A percentile compares a stretch with the other conserved stretches of the same genome.
These are phyloP conservation scores for Tetramorium alpestre DNA, from an alignment of 1,140 invertebrate species.

Conservation along the genomic window DNA sequence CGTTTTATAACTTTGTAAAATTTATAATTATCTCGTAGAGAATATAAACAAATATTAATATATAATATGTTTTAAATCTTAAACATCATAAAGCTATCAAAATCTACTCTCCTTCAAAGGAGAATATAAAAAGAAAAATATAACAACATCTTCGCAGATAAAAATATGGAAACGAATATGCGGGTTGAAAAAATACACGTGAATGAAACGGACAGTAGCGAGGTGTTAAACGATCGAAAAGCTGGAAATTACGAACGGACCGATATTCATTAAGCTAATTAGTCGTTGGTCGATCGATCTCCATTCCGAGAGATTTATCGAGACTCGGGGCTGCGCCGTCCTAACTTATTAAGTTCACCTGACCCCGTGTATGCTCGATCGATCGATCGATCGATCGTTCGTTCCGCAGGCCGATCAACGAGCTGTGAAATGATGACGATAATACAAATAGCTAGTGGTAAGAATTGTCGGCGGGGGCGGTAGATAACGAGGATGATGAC, in stretches of 20 bases:
- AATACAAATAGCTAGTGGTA: conserved; percentile 77
- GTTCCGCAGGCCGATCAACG: conserved; percentile 41
- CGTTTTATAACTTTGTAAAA: not conserved
- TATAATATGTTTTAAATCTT: not conserved
- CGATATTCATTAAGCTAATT: conserved; percentile 35
- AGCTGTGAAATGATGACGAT: conserved; percentile 63
- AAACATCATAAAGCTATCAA: not conserved
- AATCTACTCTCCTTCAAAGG: not conserved
- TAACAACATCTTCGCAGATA: not conserved
- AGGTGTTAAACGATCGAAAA: not conserved
- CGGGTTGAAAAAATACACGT: not conserved
- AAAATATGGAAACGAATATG: not conserved
- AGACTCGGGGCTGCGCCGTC: not conserved
- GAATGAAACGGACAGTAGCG: not conserved
- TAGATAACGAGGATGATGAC: conserved; percentile 84
- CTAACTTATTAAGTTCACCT: conserved; percentile 26
- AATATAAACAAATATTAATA: not conserved
- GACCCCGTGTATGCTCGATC: conserved; percentile 8
- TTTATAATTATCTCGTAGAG: not conserved
- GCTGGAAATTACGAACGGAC: not conserved
- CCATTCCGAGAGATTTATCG: conserved; percentile 34
- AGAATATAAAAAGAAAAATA: not conserved
- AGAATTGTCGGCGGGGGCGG: conserved; percentile 77
- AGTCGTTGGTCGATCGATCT: conserved; percentile 13
- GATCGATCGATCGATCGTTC: conserved; percentile 52